A percentile compares a stretch with the other conserved stretches of the same genome.
Evolutionary conservation across 2,888 invertebrate species (phyloP).

Genomic region (Acleris cristana): DNA sequence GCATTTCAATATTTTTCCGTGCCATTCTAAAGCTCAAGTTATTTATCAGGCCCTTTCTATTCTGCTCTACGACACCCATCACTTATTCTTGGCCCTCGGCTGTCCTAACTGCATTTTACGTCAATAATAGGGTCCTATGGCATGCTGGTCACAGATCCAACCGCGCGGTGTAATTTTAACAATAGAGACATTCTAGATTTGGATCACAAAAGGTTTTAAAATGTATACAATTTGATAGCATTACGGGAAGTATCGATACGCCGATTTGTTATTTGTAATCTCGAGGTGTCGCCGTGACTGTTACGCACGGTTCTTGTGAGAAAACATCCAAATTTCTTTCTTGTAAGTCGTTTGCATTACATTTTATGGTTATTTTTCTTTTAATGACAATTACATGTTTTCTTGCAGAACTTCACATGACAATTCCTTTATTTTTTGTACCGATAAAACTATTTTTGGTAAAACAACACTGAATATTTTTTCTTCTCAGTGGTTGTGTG

Average conservation of each 20-base stretch:
- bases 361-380: too few species aligned
- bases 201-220: conserved; percentile 43
- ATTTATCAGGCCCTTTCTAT: conserved; percentile 25
- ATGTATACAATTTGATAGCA: conserved; percentile 29
- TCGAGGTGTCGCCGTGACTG: conserved; percentile 12
- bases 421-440: too few species aligned
- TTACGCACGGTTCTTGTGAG: not conserved
- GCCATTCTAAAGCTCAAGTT: conserved; percentile 6
- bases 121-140: conserved; percentile 46
- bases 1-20: conserved; percentile 10
- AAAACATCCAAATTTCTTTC: too few species aligned
- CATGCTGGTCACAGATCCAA: conserved; percentile 44
- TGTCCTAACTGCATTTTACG: conserved; percentile 44
- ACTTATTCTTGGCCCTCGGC: conserved; percentile 39
- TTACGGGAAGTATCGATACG: conserved; percentile 9
- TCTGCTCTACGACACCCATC: conserved; percentile 12
- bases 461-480: too few species aligned
- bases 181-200: conserved; percentile 59
- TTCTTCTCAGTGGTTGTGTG: too few species aligned
- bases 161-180: conserved; percentile 48
- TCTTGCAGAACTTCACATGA: too few species aligned
- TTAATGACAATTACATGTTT: too few species aligned
- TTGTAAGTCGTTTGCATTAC: too few species aligned
- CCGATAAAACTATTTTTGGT: too few species aligned
- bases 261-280: conserved; percentile 22